phyloP scores from a whole-genome alignment of 2,113 vertebrate species.

The Hippocampus comes region DNA sequence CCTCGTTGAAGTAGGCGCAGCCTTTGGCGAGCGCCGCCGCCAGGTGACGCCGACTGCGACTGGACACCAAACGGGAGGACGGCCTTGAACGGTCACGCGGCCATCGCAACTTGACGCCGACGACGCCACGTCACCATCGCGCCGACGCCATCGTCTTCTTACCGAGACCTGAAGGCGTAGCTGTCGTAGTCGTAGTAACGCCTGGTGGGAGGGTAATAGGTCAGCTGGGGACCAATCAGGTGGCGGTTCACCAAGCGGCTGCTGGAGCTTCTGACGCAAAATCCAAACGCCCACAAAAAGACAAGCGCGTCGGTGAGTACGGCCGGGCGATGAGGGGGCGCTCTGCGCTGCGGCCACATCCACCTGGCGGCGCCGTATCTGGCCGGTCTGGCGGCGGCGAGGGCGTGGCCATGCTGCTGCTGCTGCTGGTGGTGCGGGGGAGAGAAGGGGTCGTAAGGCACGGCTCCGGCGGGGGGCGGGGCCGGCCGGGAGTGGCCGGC shows the following conservation, averaged over 20 bases:
- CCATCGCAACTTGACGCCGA: too few species aligned
- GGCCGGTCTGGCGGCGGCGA: slow-evolving; percentile 60
- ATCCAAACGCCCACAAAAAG: slow-evolving; percentile 3
- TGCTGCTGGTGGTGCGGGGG: slow-evolving; percentile 56
- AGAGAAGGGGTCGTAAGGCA: slow-evolving; percentile 69
- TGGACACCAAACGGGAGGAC: slow-evolving; percentile 4
- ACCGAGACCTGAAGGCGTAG: slow-evolving; percentile 61
- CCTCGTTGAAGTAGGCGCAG: slow-evolving; percentile 43
- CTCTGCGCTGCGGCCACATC: not conserved
- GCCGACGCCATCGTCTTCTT: not conserved
- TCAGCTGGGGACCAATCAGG: slow-evolving; percentile 64
- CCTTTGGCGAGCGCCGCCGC: slow-evolving; percentile 43
- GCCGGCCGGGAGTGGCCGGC: slow-evolving; percentile 47
- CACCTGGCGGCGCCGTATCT: slow-evolving; percentile 81
- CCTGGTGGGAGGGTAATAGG: slow-evolving; percentile 60
- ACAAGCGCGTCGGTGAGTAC: too few species aligned
- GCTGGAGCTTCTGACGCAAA: slow-evolving; percentile 50
- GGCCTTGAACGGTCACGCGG: too few species aligned
- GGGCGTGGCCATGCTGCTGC: not conserved
- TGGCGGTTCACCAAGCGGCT: slow-evolving; percentile 64
- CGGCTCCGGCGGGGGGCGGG: slow-evolving; percentile 44
- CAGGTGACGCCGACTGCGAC: slow-evolving; percentile 50
- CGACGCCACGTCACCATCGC: too few species aligned
- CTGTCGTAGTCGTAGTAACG: slow-evolving; percentile 63
- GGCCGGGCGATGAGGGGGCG: not conserved